Evolutionary conservation across 2,113 vertebrate species (phyloP), one percentile per base, ranked within the genome.

Genomic region (Nannobrachium achirus): DNA sequence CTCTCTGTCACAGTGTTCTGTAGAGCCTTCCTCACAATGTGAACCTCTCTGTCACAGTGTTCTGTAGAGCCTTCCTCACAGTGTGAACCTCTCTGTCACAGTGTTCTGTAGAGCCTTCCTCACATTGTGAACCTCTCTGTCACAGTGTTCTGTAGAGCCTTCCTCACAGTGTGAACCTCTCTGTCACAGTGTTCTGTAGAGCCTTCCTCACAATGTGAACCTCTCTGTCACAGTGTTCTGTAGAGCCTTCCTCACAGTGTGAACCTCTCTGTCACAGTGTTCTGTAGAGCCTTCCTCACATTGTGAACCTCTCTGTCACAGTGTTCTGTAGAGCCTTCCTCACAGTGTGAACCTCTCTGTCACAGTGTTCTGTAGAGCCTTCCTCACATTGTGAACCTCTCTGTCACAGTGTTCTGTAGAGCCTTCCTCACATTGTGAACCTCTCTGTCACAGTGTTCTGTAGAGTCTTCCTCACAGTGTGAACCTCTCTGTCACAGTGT

Each of bases 81-180:
- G 66, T 62, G 60, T 75, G 69, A 81, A 56, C 69, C 20, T 62
- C 48, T 4, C 51, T 70, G 63, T 62, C 73, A 76, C 68, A 48
- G 59, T 74, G 79, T 19, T 5, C 3, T 33, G 6, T 48, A 74
- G 61, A 49, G 56, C 13, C 60, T 16, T 53, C 20, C 58, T 70
- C 67, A 82, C 67, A 72, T n/a, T 62, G 60, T 75, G 69, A 81
- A 56, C 69, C 20, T 62, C 48, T 4, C 51, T 70, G 63, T 62
- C 73, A 76, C 68, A 48, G 59, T 74, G 79, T 19, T 5, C 3
- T 33, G 6, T 48, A 74, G 61, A 49, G 56, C 13, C 60, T 16
- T 53, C 20, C 58, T 70, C 67, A 82, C 67, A 71, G 66, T 62
- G 60, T 75, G 69, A 81, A 56, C 69, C 20, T 62, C 48, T 4